A percentile compares a stretch with the other conserved stretches of the same genome.
phyloP scores from a whole-genome alignment of 2,113 vertebrate species.

The Nesogale talazaci region DNA sequence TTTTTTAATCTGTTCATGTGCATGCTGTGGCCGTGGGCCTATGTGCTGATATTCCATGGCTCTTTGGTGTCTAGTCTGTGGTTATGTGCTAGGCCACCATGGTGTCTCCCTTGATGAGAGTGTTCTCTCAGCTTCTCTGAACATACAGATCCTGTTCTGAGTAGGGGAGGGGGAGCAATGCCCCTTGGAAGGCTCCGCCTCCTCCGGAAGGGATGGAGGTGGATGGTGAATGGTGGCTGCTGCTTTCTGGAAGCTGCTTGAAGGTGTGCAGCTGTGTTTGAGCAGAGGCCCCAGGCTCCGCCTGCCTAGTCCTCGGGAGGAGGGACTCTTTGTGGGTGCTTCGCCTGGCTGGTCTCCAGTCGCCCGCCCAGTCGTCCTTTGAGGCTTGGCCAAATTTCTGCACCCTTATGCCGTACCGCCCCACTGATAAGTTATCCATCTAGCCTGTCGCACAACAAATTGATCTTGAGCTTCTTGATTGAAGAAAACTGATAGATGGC shows the following conservation, averaged over 20 bases:
- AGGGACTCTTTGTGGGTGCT: not conserved
- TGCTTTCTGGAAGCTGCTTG: not conserved
- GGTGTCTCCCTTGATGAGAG: not conserved
- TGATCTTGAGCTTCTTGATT: not conserved
- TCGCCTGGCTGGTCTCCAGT: not conserved
- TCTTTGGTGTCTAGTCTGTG: not conserved
- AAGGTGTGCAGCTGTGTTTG: not conserved
- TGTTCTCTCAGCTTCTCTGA: not conserved
- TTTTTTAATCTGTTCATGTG: constrained; percentile 19
- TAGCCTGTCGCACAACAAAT: not conserved
- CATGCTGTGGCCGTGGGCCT: not conserved
- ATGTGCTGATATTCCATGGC: not conserved
- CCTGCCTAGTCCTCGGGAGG: not conserved
- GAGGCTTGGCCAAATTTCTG: constrained; percentile 29
- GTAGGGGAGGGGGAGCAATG: not conserved
- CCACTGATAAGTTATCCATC: constrained; percentile 26
- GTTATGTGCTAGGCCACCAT: not conserved
- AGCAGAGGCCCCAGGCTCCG: not conserved
- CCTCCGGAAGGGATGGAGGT: constrained; percentile 6
- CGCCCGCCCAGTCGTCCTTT: not conserved
- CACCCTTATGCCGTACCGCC: not conserved
- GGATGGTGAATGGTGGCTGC: not conserved
- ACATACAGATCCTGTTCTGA: not conserved
- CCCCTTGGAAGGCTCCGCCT: not conserved
- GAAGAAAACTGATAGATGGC: not conserved